Conservation (phyloP, 2,797 vertebrate species). For the Gorsachius magnificus region DNA sequence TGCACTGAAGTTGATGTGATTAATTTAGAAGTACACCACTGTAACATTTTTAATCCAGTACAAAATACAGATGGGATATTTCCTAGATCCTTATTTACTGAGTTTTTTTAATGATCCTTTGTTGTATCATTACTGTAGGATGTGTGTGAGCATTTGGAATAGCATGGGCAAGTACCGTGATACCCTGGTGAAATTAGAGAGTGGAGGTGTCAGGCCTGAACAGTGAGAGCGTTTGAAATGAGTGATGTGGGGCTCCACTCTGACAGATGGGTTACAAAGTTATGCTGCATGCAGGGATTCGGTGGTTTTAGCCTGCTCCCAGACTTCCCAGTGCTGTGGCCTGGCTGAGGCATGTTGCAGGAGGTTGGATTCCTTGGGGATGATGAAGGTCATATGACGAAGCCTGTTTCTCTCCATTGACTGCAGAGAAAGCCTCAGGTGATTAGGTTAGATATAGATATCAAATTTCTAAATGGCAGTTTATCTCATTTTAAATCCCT, state of each 20-base stretch:
- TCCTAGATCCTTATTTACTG: not conserved
- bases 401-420: slow-evolving; percentile 39
- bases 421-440: not conserved
- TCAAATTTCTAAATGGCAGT: slow-evolving; percentile 31
- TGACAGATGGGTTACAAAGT: not conserved
- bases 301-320: not conserved
- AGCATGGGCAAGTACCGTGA: not conserved
- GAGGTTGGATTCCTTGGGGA: not conserved
- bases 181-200: not conserved
- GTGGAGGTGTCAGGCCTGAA: not conserved
- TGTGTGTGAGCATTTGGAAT: not conserved
- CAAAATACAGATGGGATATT: not conserved
- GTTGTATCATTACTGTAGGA: not conserved
- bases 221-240: fast-evolving
- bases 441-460: slow-evolving; percentile 58
- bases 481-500: slow-evolving; percentile 51
- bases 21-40: slow-evolving; percentile 7
- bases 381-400: not conserved
- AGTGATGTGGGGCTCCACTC: not conserved
- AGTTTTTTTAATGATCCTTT: not conserved
- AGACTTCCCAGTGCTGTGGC: not conserved
- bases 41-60: slow-evolving; percentile 23
- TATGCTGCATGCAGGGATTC: not conserved
- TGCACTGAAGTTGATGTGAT: slow-evolving; percentile 15
- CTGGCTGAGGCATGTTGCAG: not conserved